Evolutionary conservation across 2,888 invertebrate genomes (phyloP).

Genomic region (Acanthosepion pharaonis): DNA sequence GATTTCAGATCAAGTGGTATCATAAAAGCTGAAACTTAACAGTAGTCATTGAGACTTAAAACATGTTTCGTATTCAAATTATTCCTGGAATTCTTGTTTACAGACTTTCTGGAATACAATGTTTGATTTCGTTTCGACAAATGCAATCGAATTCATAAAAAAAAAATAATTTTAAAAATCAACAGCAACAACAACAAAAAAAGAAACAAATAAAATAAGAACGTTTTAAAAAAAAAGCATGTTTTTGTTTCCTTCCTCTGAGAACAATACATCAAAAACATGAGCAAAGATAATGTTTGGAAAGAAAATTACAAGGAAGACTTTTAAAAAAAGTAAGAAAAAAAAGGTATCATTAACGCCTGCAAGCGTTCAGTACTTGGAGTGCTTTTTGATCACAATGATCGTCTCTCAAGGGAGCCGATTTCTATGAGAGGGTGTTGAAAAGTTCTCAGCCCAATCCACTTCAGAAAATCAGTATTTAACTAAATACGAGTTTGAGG

Average conservation of each 20-base stretch:
- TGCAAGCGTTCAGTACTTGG: not conserved
- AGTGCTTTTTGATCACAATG: not conserved
- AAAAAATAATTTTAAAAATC: not conserved
- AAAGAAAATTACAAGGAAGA: not conserved
- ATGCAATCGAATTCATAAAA: constrained; percentile 10
- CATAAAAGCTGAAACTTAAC: not conserved
- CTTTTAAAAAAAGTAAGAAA: not conserved
- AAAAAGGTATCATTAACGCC: not conserved
- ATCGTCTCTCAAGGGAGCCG: no score
- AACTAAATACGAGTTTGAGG: no score
- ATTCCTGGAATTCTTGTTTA: not conserved
- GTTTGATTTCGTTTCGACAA: not conserved
- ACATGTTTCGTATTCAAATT: not conserved
- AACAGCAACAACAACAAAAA: not conserved
- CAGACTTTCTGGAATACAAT: not conserved
- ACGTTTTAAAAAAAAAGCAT: not conserved
- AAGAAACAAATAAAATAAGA: not conserved
- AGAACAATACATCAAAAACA: not conserved
- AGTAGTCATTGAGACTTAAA: not conserved
- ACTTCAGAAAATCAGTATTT: no score
- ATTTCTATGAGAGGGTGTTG: no score
- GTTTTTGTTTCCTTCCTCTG: not conserved
- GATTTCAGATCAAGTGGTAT: not conserved
- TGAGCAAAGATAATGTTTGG: not conserved
- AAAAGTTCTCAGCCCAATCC: no score